phyloP scores from a whole-genome alignment of 2,888 invertebrate genomes.

The Lepidocyrtinus sp. region DNA sequence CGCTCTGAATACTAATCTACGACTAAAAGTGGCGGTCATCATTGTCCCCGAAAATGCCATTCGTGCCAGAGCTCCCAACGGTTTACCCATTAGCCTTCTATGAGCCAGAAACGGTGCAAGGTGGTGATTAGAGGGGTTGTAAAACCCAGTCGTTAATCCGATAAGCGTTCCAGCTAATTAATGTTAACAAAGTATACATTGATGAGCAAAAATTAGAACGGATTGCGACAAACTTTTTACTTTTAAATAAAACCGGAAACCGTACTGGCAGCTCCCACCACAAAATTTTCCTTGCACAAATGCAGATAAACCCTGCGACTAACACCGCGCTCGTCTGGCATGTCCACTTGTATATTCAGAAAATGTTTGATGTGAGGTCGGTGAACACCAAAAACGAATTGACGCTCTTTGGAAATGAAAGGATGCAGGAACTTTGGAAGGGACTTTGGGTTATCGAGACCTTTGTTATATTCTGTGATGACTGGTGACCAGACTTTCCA shows the following conservation, averaged over 20 bases:
- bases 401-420: slow-evolving; percentile 26
- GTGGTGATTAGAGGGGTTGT: background rate
- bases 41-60: background rate
- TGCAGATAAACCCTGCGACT: slow-evolving; percentile 32
- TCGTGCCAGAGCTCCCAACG: background rate
- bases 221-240: background rate
- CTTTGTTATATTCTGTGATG: slow-evolving; percentile 16
- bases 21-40: background rate
- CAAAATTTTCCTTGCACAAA: slow-evolving; percentile 26
- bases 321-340: slow-evolving; percentile 26
- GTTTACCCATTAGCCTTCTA: slow-evolving; percentile 1
- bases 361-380: slow-evolving; percentile 1
- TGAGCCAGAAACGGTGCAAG: background rate
- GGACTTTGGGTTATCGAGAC: slow-evolving; percentile 33
- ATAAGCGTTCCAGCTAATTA: slow-evolving; percentile 30
- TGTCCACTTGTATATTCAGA: slow-evolving; percentile 20
- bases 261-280: slow-evolving; percentile 37
- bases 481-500: background rate
- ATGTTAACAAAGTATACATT: background rate
- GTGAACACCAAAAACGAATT: background rate
- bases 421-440: slow-evolving; percentile 46
- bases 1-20: slow-evolving; percentile 26
- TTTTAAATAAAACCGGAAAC: too few relatives aligned
- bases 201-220: background rate
- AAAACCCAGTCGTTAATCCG: slow-evolving; percentile 19